Evolutionary conservation across 2,888 invertebrate genomes (phyloP).

Genomic region (Cephalotes varians): DNA sequence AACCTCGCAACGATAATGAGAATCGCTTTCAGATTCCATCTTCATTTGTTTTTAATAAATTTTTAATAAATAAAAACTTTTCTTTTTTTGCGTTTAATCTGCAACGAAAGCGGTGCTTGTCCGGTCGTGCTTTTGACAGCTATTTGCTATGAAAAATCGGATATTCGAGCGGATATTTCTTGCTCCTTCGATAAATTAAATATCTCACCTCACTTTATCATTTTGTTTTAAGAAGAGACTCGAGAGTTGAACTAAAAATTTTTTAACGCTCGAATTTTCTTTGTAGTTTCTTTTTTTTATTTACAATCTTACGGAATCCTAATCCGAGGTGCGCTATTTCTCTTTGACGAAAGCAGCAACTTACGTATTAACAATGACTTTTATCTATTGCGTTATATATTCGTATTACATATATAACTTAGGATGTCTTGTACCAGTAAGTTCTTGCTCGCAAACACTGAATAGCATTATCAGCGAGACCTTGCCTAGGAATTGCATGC

Average conservation of each 20-base stretch:
- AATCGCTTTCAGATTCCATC: not conserved
- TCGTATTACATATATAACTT: constrained; percentile 11
- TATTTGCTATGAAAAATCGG: constrained; percentile 9
- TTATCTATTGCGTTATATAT: not conserved
- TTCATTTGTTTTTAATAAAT: constrained; percentile 25
- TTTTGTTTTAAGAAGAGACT: not conserved
- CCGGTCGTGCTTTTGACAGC: constrained; percentile 7
- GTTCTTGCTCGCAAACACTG: constrained; percentile 32
- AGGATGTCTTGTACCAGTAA: not conserved
- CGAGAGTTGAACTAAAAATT: not conserved
- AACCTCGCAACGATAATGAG: constrained; percentile 18
- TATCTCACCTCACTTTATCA: not conserved
- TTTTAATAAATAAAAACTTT: not conserved
- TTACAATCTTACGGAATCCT: not conserved
- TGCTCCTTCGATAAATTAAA: not conserved
- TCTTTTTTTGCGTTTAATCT: constrained; percentile 29
- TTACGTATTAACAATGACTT: not conserved
- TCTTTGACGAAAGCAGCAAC: not conserved
- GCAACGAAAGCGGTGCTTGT: constrained; percentile 20
- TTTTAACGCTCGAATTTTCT: not conserved
- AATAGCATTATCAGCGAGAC: constrained; percentile 45
- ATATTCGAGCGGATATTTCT: not conserved
- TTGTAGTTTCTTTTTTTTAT: not conserved
- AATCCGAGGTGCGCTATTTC: not conserved
- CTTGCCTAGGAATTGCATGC: constrained; percentile 20